phyloP scores from a whole-genome alignment of 1,140 invertebrate species.

The Dryas iulia region DNA sequence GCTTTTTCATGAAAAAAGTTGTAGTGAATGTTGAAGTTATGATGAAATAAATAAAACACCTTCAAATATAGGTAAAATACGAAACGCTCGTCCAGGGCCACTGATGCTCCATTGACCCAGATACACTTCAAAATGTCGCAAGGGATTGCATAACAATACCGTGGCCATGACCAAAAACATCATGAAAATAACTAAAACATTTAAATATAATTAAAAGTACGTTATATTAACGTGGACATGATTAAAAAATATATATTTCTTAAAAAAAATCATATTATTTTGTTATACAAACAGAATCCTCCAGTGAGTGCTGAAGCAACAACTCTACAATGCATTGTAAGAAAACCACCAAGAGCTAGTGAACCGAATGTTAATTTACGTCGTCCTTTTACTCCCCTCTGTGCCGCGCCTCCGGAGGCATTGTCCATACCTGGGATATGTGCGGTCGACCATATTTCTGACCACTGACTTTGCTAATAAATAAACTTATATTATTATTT shows the following conservation, averaged over 20 bases:
- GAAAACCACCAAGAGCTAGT: conserved; percentile 46
- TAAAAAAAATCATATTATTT: not conserved
- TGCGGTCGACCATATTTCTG: conserved; percentile 62
- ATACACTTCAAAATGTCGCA: conserved; percentile 71
- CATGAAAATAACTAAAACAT: conserved; percentile 58
- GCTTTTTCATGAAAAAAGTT: too few relatives aligned
- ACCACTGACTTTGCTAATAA: conserved; percentile 53
- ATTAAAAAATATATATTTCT: not conserved
- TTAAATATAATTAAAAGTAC: not conserved
- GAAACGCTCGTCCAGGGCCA: conserved; percentile 67
- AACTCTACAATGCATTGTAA: conserved; percentile 63
- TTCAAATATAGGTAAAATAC: conserved; percentile 65
- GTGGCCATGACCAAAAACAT: conserved; percentile 49
- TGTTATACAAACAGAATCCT: conserved; percentile 52
- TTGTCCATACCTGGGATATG: conserved; percentile 61
- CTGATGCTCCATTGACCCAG: conserved; percentile 75
- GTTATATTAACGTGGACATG: too few relatives aligned
- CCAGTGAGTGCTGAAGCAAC: conserved; percentile 54
- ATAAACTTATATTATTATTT: not conserved
- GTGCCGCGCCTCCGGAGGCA: conserved; percentile 39
- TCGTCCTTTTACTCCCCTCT: conserved; percentile 41
- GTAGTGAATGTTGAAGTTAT: not conserved
- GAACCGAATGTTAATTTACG: conserved; percentile 51
- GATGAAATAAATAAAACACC: conserved; percentile 38
- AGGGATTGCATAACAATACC: conserved; percentile 54